Evolutionary conservation across 2,113 vertebrate species (phyloP), one percentile per base, ranked within the genome.

Genomic region (Setophaga petechia): DNA sequence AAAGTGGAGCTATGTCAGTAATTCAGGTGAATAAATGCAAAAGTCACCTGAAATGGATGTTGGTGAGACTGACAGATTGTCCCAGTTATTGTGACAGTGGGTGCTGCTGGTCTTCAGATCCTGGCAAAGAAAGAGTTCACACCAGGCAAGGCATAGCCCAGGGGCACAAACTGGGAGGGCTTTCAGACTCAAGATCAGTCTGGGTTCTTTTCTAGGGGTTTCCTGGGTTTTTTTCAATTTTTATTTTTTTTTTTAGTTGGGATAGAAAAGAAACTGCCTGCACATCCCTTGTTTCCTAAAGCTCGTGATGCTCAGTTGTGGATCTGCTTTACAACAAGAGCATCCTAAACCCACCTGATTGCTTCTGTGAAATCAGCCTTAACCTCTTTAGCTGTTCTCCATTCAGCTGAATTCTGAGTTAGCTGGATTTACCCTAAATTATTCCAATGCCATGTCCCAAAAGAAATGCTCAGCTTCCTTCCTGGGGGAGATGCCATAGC

Each of bases 151-250:
- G 12, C 25, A 31, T 19, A 46, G 35, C 23, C 24, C 44, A 31
- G 13, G 12, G 11, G 10, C 20, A 82, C 44, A 28, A 61, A 15
- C 33, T 22, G 33, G 17, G 2, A 13, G 49, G 9, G 6, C 17
- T 66, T 31, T 30, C 18, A 11, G 12, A 7, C 18, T 74, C 44
- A 30, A 12, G 12, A 30, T 6, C 17, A 47, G 15, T 16, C 6
- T 66, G 30, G 17, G 22, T 28, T 39, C 10, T 6, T 19, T 51
- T 57, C 6, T 0, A 15, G 37, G 9, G 3, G 1, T 0, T 11
- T 73, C 18, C 20, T 8, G 25, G 5, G 23, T 12, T 66, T 43
- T 13, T 15, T 18, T 13, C 5, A 17, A 8, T 15, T 20, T 62
- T 17, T 15, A 22, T 55, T 47, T 11, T 7, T n/a, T 15, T n/a